phyloP scores from a whole-genome alignment of 2,888 invertebrate species.

The Caprella mutica region DNA sequence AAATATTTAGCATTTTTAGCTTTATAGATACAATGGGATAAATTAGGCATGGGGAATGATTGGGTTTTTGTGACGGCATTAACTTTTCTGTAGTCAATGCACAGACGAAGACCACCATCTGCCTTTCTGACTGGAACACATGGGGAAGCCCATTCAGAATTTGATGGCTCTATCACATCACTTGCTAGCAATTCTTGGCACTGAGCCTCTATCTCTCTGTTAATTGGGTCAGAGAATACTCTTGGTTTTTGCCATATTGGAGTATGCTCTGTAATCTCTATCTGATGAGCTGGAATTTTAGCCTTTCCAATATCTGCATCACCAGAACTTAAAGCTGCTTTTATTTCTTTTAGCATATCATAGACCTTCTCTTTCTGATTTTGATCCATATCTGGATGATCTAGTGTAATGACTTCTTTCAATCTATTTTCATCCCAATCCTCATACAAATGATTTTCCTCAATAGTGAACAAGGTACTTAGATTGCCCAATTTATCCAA shows the following conservation, averaged over 20 bases:
- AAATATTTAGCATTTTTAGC: not conserved
- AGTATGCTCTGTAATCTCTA: not conserved
- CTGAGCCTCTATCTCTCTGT: not conserved
- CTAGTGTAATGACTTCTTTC: too few species aligned
- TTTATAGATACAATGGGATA: not conserved
- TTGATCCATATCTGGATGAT: too few species aligned
- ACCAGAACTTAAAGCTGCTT: not conserved
- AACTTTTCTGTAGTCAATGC: not conserved
- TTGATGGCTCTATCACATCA: not conserved
- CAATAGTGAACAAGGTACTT: too few species aligned
- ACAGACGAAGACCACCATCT: not conserved
- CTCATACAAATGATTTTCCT: too few species aligned
- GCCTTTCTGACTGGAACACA: not conserved
- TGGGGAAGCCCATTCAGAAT: not conserved
- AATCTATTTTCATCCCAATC: too few species aligned
- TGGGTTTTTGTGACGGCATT: not conserved
- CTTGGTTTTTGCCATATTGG: not conserved
- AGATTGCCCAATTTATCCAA: too few species aligned
- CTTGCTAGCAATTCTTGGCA: not conserved
- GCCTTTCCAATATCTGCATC: not conserved
- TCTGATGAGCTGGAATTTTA: not conserved
- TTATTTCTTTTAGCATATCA: too few species aligned
- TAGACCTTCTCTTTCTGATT: too few species aligned
- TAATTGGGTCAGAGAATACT: not conserved
- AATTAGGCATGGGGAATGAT: not conserved